A percentile compares a stretch with the other conserved stretches of the same genome.
Conservation (phyloP, 2,113 vertebrate species). For the Gallinago paraguaiae region DNA sequence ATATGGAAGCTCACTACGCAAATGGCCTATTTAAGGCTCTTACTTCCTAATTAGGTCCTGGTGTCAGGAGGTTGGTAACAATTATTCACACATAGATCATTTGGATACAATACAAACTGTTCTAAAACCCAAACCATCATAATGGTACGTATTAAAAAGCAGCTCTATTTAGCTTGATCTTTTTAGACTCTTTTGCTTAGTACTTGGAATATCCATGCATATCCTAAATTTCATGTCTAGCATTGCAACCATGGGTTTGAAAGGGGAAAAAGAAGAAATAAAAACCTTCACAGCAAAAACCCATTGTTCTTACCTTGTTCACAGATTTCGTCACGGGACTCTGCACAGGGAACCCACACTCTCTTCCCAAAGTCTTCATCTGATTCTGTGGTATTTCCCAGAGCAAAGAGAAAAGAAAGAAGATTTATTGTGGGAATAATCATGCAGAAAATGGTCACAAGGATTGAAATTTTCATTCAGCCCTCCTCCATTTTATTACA, state of each 20-base stretch:
- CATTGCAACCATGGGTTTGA: neutral
- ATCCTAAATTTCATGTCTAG: neutral
- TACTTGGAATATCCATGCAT: fast-evolving
- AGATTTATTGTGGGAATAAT: neutral
- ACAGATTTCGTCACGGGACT: slow-evolving; percentile 46
- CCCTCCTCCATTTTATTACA: neutral
- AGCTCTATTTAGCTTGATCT: neutral
- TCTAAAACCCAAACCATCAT: slow-evolving; percentile 9
- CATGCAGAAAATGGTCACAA: neutral
- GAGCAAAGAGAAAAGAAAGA: slow-evolving; percentile 51
- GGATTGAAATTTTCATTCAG: neutral
- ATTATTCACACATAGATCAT: slow-evolving; percentile 47
- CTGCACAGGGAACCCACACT: slow-evolving; percentile 57
- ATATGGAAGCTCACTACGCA: slow-evolving; percentile 30
- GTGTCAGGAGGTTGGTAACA: slow-evolving; percentile 55
- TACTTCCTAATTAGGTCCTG: slow-evolving; percentile 47
- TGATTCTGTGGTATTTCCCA: slow-evolving; percentile 20
- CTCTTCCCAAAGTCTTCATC: slow-evolving; percentile 63
- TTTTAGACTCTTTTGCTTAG: neutral
- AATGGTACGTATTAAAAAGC: neutral
- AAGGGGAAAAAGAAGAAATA: neutral
- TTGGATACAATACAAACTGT: slow-evolving; percentile 7
- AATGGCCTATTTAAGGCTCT: slow-evolving; percentile 53
- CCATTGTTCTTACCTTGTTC: slow-evolving; percentile 57
- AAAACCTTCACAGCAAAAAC: neutral